Evolutionary conservation across 2,888 invertebrate genomes (phyloP).

Genomic region (Polymixis flavicincta): DNA sequence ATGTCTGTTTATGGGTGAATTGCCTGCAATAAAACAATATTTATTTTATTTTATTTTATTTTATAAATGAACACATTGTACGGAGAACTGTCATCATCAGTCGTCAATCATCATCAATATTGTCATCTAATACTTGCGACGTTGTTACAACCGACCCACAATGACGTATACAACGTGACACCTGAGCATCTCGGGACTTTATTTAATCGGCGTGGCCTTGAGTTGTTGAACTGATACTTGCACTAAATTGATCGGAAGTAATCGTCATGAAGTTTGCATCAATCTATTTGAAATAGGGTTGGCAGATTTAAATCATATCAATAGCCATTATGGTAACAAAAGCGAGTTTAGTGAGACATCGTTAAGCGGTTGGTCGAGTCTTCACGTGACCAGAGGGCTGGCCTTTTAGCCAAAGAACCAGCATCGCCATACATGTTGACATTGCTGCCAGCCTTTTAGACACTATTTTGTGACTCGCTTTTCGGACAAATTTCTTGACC

Average conservation of each 20-base stretch:
- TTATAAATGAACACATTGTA: conserved; percentile 18
- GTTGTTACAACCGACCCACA: conserved; percentile 27
- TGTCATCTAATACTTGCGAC: conserved; percentile 28
- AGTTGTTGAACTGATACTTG: conserved; percentile 10
- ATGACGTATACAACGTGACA: conserved; percentile 34
- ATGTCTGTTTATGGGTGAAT: too few relatives aligned
- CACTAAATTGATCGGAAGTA: conserved; percentile 51
- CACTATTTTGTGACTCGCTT: too few relatives aligned
- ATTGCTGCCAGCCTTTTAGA: too few relatives aligned
- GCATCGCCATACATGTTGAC: too few relatives aligned
- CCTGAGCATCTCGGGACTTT: conserved; percentile 24
- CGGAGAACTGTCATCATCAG: conserved; percentile 13
- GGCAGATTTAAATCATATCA: not conserved
- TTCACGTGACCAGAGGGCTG: too few relatives aligned
- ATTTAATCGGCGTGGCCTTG: conserved; percentile 41
- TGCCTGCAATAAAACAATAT: too few relatives aligned
- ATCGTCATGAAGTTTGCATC: conserved; percentile 26
- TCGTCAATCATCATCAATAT: conserved; percentile 22
- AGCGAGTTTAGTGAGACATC: too few relatives aligned
- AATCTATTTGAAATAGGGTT: not conserved
- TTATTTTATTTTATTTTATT: too few relatives aligned
- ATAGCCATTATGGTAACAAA: not conserved
- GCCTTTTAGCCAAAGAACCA: too few relatives aligned
- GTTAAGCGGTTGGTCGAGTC: too few relatives aligned
- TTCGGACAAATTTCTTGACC: too few relatives aligned